Base-by-base conservation (phyloP, 2,797 vertebrate genomes). In the Xerus rutilus region DNA sequence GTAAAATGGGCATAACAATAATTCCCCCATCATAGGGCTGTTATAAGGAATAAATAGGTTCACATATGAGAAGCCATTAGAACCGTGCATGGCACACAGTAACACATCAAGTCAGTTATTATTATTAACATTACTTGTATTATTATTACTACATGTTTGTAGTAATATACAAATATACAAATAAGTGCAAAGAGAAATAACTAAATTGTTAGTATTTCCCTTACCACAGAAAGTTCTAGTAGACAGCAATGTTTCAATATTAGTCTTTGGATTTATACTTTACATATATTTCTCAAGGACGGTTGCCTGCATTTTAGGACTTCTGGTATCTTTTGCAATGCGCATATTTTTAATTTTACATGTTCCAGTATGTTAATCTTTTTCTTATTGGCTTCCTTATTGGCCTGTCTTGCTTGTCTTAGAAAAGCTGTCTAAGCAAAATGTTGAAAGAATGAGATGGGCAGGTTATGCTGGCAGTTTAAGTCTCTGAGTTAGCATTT, bases 321-420 rank as follows among this genome's bases (percentile, higher is more conserved):
- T 86, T 47, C 43, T 43, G 62, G 6, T 91, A 7, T 67, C 43
- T 93, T 79, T 84, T 89, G 52, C 69, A 79, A 82, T 59, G 84
- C 28, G 79, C 85, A 20, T 88, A 76, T 67, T 84, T 85, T 72
- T n/a, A 74, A 91, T 94, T 91, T 84, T 88, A 85, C 35, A 2
- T 76, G 57, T 57, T 59, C 28, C 74, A n/a, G 67, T 47, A 72
- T 74, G 3, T 72, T 76, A 49, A 30, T 85, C 3, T 93, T 76
- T 94, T 72, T 32, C 43, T 86, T 78, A 64, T 84, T 87, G 59
- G 28, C 47, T 69, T 54, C 6, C 8, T 70, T 43, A 21, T 64
- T 62, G 43, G 10, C 30, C 17, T 86, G 0, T 25, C 21, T 94
- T 65, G 7, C 20, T 94, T 57, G 54, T 57, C 54, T 57, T 82